phyloP scores from a whole-genome alignment of 1,140 invertebrate species.

The Helicoverpa armigera region DNA sequence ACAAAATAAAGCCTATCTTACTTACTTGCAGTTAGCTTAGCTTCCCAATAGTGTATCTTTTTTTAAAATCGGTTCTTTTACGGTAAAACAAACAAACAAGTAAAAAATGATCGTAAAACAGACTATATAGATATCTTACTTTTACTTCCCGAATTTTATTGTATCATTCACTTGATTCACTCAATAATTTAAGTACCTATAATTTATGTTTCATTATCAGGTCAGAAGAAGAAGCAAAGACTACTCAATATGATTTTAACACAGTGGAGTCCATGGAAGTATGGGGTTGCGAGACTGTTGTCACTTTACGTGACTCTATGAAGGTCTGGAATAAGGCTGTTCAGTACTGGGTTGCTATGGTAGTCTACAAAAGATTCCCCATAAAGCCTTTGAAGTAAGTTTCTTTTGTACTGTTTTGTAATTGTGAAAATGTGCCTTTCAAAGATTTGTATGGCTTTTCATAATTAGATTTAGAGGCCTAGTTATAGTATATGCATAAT shows the following conservation, averaged over 20 bases:
- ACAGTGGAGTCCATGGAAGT: slow-evolving; percentile 94
- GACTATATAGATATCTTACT: too few relatives aligned
- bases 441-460: background rate
- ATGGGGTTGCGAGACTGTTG: slow-evolving; percentile 91
- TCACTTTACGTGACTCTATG: slow-evolving; percentile 94
- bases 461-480: background rate
- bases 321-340: slow-evolving; percentile 98
- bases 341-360: slow-evolving; percentile 97
- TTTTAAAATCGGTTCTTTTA: too few relatives aligned
- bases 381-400: slow-evolving; percentile 89
- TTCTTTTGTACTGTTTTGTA: too few relatives aligned
- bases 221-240: slow-evolving; percentile 83
- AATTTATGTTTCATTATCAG: slow-evolving; percentile 59
- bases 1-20: too few relatives aligned
- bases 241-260: slow-evolving; percentile 92
- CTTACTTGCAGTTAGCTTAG: too few relatives aligned
- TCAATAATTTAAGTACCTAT: too few relatives aligned
- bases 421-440: background rate
- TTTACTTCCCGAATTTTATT: too few relatives aligned
- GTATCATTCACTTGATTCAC: too few relatives aligned
- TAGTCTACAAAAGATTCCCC: slow-evolving; percentile 95
- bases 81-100: too few relatives aligned
- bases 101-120: too few relatives aligned
- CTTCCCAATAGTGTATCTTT: too few relatives aligned
- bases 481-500: too few relatives aligned